These are phyloP conservation scores for Emys orbicularis DNA, from an alignment of 2,797 vertebrate species.

Conservation along the genomic window DNA sequence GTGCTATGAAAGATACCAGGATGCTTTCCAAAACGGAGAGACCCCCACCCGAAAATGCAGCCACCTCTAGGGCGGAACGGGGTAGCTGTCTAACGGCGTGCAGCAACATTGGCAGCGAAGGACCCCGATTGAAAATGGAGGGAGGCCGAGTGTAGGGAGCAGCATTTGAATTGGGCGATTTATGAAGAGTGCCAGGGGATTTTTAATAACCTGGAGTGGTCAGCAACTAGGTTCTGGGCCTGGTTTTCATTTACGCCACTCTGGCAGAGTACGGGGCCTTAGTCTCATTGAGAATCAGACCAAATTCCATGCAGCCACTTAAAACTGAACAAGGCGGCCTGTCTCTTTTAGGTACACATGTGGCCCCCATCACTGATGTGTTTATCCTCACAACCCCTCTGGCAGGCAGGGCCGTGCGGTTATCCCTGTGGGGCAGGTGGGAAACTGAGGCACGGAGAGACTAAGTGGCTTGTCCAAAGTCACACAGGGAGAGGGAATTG, in stretches of 20 bases:
- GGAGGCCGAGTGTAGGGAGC: background rate
- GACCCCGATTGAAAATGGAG: background rate
- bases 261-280: background rate
- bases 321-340: background rate
- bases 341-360: background rate
- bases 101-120: background rate
- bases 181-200: background rate
- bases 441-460: background rate
- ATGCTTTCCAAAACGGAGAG: background rate
- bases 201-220: background rate
- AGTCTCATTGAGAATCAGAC: background rate
- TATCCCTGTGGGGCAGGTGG: background rate
- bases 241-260: background rate
- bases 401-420: background rate
- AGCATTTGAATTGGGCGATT: background rate
- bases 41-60: background rate
- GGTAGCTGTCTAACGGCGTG: background rate
- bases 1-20: background rate
- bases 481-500: background rate
- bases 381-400: background rate
- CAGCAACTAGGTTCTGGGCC: background rate
- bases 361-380: background rate
- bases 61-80: background rate
- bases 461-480: background rate
- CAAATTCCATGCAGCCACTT: background rate